Percentiles rank a stretch among this genome's conserved stretches.
These are phyloP conservation scores for Clamator glandarius DNA, from an alignment of 2,797 vertebrate genomes.

Conservation along the genomic window DNA sequence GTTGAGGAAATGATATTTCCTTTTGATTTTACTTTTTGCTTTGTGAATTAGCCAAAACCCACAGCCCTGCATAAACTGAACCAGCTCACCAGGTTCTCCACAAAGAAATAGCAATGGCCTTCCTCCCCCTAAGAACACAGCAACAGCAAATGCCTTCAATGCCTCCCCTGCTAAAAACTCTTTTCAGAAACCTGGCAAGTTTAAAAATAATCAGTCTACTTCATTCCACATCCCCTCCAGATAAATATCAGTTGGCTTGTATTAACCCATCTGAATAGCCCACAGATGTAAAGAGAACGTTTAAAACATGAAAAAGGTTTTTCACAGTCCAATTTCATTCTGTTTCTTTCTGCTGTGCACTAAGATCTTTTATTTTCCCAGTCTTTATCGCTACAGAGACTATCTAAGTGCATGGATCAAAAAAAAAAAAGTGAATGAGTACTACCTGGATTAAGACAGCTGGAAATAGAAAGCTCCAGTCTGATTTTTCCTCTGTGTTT, in stretches of 20 bases:
- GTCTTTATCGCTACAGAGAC: not conserved
- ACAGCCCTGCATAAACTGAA: constrained; percentile 1
- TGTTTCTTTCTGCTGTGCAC: not conserved
- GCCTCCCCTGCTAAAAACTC: not conserved
- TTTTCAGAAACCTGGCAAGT: not conserved
- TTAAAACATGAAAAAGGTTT: not conserved
- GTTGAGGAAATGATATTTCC: constrained; percentile 75
- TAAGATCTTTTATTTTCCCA: not conserved
- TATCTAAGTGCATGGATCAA: not conserved
- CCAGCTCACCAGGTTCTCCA: not conserved
- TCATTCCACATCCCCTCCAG: not conserved
- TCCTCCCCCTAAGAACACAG: accelerated
- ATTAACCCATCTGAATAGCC: not conserved
- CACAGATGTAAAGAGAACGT: not conserved
- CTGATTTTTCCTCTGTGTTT: not conserved
- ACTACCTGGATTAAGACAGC: not conserved
- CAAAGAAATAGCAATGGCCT: not conserved
- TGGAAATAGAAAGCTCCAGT: not conserved
- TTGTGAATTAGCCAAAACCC: constrained; percentile 61
- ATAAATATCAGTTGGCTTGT: not conserved
- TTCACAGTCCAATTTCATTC: not conserved
- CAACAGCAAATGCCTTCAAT: not conserved
- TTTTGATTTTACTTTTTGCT: constrained; percentile 63
- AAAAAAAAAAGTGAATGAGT: not conserved
- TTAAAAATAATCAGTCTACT: not conserved